Evolutionary conservation across 2,113 vertebrate species (phyloP).

Genomic region (Elgaria multicarinata): DNA sequence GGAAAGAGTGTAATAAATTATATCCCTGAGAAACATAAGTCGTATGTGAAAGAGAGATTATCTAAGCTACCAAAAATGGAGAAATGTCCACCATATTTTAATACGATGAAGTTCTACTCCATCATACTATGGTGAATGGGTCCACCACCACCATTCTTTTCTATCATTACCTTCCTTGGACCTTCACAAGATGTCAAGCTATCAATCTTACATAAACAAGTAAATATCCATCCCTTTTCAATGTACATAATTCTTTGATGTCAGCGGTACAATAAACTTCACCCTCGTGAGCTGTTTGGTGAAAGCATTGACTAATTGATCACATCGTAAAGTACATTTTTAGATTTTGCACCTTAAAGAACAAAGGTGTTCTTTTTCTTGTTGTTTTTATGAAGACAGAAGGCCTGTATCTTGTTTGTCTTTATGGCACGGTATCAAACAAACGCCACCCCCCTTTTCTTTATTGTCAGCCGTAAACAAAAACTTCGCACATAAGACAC

Average conservation of each 20-base stretch:
- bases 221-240: slow-evolving; percentile 50
- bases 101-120: not conserved
- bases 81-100: not conserved
- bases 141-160: not conserved
- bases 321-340: not conserved
- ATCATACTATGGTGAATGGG: not conserved
- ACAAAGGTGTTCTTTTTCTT: not conserved
- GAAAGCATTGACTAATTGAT: slow-evolving; percentile 38
- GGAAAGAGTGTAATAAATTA: not conserved
- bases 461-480: slow-evolving; percentile 7
- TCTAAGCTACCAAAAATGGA: not conserved
- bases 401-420: not conserved
- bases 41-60: no score
- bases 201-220: not conserved
- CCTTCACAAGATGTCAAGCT: not conserved
- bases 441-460: not conserved
- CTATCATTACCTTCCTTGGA: not conserved
- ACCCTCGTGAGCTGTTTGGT: not conserved
- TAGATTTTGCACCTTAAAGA: not conserved
- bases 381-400: not conserved
- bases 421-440: not conserved
- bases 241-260: slow-evolving; percentile 52
- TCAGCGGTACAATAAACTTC: slow-evolving; percentile 17
- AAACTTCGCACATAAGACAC: not conserved
- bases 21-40: not conserved